These are phyloP conservation scores for Elaphurus davidianus DNA, from an alignment of 2,113 vertebrate species.

Conservation along the genomic window DNA sequence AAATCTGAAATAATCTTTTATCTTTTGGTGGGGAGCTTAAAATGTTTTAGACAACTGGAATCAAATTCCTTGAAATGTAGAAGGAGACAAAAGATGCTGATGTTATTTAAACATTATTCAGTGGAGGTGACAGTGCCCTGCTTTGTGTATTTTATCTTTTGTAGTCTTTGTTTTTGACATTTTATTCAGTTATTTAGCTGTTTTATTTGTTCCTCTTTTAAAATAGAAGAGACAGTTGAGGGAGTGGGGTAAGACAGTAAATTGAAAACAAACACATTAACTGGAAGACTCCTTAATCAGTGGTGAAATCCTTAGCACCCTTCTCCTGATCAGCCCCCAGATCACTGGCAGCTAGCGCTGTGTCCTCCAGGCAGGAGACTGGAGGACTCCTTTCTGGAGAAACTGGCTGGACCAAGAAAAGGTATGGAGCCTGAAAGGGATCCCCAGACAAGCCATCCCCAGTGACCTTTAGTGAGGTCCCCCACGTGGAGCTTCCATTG, in stretches of 20 bases:
- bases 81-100: not conserved
- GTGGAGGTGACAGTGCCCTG: not conserved
- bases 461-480: not conserved
- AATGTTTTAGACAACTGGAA: not conserved
- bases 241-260: not conserved
- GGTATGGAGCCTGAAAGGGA: not conserved
- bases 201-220: not conserved
- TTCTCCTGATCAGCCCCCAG: not conserved
- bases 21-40: not conserved
- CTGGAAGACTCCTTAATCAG: not conserved
- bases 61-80: conserved; percentile 1
- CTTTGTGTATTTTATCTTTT: conserved; percentile 4
- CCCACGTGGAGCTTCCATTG: not conserved
- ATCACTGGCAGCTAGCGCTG: not conserved
- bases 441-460: not conserved
- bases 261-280: not conserved
- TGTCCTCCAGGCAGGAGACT: not conserved
- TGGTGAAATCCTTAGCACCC: not conserved
- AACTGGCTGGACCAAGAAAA: not conserved
- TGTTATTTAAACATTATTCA: not conserved
- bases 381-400: not conserved
- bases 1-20: not conserved
- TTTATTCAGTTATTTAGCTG: not conserved
- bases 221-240: not conserved
- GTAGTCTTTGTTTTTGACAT: not conserved